These are phyloP conservation scores for Scolopax mira DNA, from an alignment of 2,113 vertebrate genomes.

Conservation along the genomic window DNA sequence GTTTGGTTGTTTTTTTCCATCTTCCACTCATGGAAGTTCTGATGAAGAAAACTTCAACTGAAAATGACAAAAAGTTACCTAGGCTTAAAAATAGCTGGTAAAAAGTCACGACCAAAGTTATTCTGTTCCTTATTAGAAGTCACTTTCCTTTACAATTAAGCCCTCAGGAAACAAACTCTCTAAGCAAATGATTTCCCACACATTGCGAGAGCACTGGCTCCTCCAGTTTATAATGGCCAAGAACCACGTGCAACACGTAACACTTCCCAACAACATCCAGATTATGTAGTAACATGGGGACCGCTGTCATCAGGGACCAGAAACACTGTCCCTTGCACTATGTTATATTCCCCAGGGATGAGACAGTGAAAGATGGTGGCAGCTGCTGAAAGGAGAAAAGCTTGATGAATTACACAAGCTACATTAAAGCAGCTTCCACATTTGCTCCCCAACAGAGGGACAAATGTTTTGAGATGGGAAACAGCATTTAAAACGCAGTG, in stretches of 20 bases:
- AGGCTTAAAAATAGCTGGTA: neutral
- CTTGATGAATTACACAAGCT: neutral
- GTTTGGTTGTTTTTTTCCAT: neutral
- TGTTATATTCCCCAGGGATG: neutral
- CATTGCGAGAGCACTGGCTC: neutral
- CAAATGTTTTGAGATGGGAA: neutral
- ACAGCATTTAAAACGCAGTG: neutral
- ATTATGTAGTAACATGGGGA: neutral
- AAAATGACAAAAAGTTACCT: neutral
- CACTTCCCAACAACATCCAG: neutral
- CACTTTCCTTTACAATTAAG: neutral
- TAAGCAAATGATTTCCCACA: neutral
- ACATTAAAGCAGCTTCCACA: neutral
- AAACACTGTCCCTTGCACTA: neutral
- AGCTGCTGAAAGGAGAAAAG: neutral
- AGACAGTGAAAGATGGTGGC: neutral
- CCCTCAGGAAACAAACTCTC: neutral
- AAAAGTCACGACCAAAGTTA: neutral
- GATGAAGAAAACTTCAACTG: neutral
- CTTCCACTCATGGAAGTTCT: neutral
- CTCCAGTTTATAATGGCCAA: accelerated
- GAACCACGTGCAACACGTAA: neutral
- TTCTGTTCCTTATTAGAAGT: neutral
- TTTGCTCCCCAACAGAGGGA: neutral
- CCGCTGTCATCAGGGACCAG: neutral